A percentile compares a stretch with the other conserved stretches of the same genome.
These are phyloP conservation scores for Rhingia campestris DNA, from an alignment of 2,888 invertebrate species.

Conservation along the genomic window DNA sequence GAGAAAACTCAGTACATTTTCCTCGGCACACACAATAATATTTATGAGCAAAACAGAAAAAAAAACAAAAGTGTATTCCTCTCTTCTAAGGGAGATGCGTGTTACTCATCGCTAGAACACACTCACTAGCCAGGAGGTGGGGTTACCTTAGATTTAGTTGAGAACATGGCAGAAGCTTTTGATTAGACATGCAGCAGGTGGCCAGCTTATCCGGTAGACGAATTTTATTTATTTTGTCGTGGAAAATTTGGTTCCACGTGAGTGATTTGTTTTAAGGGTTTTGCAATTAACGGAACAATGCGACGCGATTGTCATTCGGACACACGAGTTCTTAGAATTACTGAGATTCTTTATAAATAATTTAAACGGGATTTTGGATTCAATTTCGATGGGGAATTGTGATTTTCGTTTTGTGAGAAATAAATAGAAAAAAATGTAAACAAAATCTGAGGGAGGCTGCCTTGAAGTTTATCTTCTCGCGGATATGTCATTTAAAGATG, in stretches of 20 bases:
- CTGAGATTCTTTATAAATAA: neutral
- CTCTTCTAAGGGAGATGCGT: conserved; percentile 38
- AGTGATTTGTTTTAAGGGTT: conserved; percentile 5
- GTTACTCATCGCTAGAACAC: conserved; percentile 7
- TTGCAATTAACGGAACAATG: conserved; percentile 9
- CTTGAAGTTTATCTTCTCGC: conserved; percentile 51
- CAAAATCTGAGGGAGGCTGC: conserved; percentile 64
- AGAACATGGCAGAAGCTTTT: conserved; percentile 48
- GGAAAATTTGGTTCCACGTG: conserved; percentile 25
- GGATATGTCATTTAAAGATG: conserved; percentile 55
- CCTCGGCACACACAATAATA: conserved; percentile 7
- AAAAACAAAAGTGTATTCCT: conserved; percentile 10
- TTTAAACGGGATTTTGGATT: conserved; percentile 25
- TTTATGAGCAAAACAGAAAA: neutral
- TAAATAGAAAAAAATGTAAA: conserved; percentile 63
- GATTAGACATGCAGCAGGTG: conserved; percentile 57
- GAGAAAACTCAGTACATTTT: conserved; percentile 57
- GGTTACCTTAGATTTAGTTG: conserved; percentile 61
- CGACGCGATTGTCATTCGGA: conserved; percentile 13
- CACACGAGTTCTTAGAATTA: neutral
- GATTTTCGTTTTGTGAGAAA: conserved; percentile 19
- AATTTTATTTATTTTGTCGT: neutral
- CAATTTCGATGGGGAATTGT: conserved; percentile 9
- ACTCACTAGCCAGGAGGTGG: conserved; percentile 17
- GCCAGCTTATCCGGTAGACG: conserved; percentile 11